Conservation (phyloP, 2,113 vertebrate genomes). For the Cyprinus carpio region DNA sequence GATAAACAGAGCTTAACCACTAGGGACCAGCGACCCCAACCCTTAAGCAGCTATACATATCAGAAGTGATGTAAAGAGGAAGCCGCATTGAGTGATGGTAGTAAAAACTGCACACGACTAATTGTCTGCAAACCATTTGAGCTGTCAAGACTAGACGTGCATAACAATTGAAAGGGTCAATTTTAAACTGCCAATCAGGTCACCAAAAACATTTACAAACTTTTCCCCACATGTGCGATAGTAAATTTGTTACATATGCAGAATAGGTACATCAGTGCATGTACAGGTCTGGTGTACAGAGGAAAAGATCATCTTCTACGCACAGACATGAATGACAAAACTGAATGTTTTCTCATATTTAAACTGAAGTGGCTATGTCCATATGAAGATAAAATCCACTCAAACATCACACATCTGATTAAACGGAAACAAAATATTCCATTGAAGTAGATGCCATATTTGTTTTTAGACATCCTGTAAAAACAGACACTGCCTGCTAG, state of each 20-base stretch:
- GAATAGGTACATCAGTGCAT: neutral
- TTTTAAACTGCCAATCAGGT: neutral
- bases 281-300: conserved; percentile 4
- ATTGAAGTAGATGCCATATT: neutral
- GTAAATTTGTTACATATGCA: too few species aligned
- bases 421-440: neutral
- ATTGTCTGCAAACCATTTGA: neutral
- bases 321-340: neutral
- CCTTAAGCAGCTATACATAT: neutral
- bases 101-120: conserved; percentile 3
- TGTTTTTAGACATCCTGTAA: neutral
- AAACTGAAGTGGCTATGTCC: neutral
- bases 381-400: neutral
- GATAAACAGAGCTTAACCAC: too few species aligned
- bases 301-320: neutral
- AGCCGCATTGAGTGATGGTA: neutral
- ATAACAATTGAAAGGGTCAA: neutral
- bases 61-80: conserved; percentile 21
- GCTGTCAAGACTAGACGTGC: neutral
- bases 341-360: neutral
- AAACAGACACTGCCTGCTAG: neutral
- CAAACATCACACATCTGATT: neutral
- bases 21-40: neutral
- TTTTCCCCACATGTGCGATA: too few species aligned
- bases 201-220: neutral